These are phyloP conservation scores for Zapornia atra DNA, from an alignment of 2,113 vertebrate genomes.

Conservation along the genomic window DNA sequence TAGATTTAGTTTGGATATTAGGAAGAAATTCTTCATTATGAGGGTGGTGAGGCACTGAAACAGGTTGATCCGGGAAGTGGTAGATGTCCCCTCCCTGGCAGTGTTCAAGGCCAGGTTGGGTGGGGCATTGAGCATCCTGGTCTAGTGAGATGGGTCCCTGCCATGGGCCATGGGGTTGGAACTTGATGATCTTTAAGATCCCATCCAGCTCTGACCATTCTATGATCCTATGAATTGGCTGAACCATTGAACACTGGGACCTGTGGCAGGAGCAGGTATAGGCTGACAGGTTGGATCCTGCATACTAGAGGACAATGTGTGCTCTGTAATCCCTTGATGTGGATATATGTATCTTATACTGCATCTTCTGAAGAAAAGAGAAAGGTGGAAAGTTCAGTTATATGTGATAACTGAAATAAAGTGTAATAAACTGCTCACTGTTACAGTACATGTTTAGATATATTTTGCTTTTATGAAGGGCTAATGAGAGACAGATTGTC, in stretches of 20 bases:
- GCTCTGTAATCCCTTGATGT: background rate
- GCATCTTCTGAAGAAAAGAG: background rate
- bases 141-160: no score
- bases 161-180: no score
- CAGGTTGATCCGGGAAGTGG: no score
- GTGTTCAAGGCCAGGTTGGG: no score
- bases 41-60: no score
- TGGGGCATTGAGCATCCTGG: no score
- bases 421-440: background rate
- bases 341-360: background rate
- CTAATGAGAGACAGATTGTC: background rate
- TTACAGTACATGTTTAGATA: background rate
- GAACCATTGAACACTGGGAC: background rate
- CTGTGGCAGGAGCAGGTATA: background rate
- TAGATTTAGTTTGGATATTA: no score
- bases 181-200: no score
- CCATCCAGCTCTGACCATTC: no score
- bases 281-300: background rate
- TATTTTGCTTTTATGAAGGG: background rate
- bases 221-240: no score
- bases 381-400: background rate
- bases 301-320: fast-evolving
- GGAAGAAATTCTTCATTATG: no score
- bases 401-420: background rate
- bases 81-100: no score